Conservation (phyloP, 2,797 vertebrate genomes). For the Ceryle rudis region DNA sequence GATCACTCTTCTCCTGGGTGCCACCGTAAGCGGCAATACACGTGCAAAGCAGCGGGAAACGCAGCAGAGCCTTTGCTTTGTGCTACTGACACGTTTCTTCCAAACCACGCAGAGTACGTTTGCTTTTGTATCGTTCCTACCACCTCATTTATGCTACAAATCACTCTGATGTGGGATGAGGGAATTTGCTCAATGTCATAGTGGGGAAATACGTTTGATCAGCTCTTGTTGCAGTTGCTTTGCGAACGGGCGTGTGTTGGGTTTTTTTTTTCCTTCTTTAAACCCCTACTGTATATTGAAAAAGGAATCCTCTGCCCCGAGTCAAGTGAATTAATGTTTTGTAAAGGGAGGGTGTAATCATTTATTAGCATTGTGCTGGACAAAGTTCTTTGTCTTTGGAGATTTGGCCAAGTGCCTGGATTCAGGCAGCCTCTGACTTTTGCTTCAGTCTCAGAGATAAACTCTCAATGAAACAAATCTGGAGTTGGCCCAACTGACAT, state of each 20-base stretch:
- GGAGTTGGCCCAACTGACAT: conserved; percentile 44
- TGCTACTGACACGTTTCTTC: not conserved
- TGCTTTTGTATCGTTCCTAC: fast-evolving
- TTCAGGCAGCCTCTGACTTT: conserved; percentile 48
- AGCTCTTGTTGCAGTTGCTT: not conserved
- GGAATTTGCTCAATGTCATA: not conserved
- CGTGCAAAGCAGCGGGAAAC: fast-evolving
- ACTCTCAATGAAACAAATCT: conserved; percentile 55
- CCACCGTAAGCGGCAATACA: fast-evolving
- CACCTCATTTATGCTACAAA: not conserved
- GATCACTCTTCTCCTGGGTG: not conserved
- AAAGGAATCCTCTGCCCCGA: conserved; percentile 9
- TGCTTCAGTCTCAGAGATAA: conserved; percentile 46
- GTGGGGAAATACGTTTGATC: not conserved
- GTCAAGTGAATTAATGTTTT: conserved; percentile 55
- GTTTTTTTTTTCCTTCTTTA: not conserved
- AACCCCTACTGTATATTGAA: not conserved
- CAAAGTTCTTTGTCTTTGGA: conserved; percentile 64
- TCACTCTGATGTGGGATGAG: fast-evolving
- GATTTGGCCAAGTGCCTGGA: conserved; percentile 36
- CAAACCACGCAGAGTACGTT: fast-evolving
- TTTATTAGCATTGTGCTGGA: conserved; percentile 54
- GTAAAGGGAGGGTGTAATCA: conserved; percentile 44
- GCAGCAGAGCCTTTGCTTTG: not conserved
- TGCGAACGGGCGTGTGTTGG: not conserved